Evolutionary conservation across 2,888 invertebrate species (phyloP).

Genomic region (Mimachlamys varia): DNA sequence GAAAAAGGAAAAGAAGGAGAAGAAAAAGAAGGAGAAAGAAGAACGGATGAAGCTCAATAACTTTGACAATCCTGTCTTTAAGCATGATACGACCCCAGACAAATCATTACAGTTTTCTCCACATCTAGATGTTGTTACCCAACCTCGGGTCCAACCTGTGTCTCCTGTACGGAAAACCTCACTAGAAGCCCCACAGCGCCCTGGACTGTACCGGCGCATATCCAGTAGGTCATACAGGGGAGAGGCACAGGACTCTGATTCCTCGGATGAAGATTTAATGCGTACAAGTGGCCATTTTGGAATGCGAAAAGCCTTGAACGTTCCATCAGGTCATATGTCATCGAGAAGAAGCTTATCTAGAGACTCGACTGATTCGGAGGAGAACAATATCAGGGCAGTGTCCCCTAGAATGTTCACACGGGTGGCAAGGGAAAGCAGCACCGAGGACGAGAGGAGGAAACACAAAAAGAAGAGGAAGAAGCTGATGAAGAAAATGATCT

Average conservation of each 20-base stretch:
- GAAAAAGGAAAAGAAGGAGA: conserved; percentile 28
- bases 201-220: neutral
- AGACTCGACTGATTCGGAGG: conserved; percentile 40
- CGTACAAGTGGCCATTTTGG: conserved; percentile 1
- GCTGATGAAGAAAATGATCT: neutral
- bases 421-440: conserved; percentile 42
- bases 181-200: neutral
- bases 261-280: neutral
- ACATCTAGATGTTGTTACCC: neutral
- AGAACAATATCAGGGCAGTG: neutral
- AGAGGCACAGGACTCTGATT: neutral
- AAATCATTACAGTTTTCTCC: conserved; percentile 1
- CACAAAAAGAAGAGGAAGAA: conserved; percentile 32
- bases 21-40: conserved; percentile 34
- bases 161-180: neutral
- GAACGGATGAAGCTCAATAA: neutral
- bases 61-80: conserved; percentile 15
- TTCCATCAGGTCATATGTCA: neutral
- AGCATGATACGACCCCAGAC: neutral
- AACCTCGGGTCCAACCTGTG: neutral
- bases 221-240: neutral
- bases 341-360: neutral
- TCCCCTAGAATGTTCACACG: conserved; percentile 31
- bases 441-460: conserved; percentile 42
- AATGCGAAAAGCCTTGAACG: neutral